phyloP scores from a whole-genome alignment of 2,888 invertebrate species.

The Hypsopygia costalis region DNA sequence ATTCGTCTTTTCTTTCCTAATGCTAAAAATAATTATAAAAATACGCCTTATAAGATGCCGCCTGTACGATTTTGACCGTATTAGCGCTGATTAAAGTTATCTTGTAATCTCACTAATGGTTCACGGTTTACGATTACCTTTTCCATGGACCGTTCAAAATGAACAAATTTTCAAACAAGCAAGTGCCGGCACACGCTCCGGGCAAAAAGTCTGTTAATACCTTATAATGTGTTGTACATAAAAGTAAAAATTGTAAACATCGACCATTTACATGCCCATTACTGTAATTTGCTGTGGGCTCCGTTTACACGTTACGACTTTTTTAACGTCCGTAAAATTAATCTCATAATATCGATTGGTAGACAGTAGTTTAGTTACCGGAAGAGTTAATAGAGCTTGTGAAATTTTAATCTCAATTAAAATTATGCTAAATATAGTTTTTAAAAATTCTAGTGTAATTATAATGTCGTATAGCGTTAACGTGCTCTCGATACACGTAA shows the following conservation, averaged over 20 bases:
- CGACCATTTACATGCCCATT: conserved; percentile 48
- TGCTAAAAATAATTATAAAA: too few relatives aligned
- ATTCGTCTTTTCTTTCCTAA: too few relatives aligned
- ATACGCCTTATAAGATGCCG: too few relatives aligned
- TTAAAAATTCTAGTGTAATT: too few relatives aligned
- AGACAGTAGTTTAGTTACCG: not conserved
- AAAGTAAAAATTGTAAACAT: conserved; percentile 48
- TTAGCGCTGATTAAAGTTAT: too few relatives aligned
- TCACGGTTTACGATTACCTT: not conserved
- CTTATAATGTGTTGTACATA: conserved; percentile 27
- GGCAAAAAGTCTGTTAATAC: conserved; percentile 10
- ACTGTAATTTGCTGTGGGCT: conserved; percentile 42
- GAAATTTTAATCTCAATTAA: not conserved
- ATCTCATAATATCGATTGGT: not conserved
- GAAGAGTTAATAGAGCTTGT: not conserved
- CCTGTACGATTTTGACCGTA: too few relatives aligned
- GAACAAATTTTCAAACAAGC: conserved; percentile 4
- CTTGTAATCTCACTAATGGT: too few relatives aligned
- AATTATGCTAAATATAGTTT: conserved; percentile 1
- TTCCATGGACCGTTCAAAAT: conserved; percentile 2
- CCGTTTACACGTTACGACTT: conserved; percentile 17
- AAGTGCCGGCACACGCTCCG: not conserved
- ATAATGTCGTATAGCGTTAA: not conserved
- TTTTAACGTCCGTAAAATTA: not conserved
- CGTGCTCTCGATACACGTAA: too few relatives aligned